phyloP scores from a whole-genome alignment of 2,888 invertebrate genomes.

The Cephus spinipes region DNA sequence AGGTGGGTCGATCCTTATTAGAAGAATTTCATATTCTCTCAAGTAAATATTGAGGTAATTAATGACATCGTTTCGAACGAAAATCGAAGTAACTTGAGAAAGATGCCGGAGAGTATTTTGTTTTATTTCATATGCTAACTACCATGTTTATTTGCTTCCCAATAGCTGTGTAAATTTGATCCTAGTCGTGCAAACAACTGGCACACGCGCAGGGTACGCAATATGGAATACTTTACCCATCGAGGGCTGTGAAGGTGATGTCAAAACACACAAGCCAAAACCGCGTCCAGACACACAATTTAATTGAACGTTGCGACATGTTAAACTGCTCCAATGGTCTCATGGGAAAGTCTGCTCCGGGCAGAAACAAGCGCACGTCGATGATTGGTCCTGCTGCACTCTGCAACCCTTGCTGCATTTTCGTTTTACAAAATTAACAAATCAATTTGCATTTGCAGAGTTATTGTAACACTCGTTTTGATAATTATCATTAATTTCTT shows the following conservation, averaged over 20 bases:
- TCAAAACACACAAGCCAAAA: constrained; percentile 16
- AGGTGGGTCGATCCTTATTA: background rate
- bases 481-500: background rate
- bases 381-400: constrained; percentile 12
- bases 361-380: constrained; percentile 10
- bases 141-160: background rate
- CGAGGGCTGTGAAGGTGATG: constrained; percentile 19
- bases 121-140: background rate
- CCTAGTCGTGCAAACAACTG: constrained; percentile 30
- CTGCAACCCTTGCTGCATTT: background rate
- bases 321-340: constrained; percentile 27
- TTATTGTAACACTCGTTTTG: background rate
- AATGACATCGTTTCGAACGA: too few relatives aligned
- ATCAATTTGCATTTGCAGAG: background rate
- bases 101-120: background rate
- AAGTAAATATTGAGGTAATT: background rate
- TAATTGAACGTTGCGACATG: constrained; percentile 30
- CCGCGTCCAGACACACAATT: constrained; percentile 17
- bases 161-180: constrained; percentile 28
- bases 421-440: background rate
- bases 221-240: constrained; percentile 37
- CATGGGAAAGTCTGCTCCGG: constrained; percentile 10
- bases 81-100: background rate
- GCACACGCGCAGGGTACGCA: constrained; percentile 28
- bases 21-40: background rate